These are phyloP conservation scores for Poecilia latipinna DNA, from an alignment of 2,113 vertebrate species.

Conservation along the genomic window DNA sequence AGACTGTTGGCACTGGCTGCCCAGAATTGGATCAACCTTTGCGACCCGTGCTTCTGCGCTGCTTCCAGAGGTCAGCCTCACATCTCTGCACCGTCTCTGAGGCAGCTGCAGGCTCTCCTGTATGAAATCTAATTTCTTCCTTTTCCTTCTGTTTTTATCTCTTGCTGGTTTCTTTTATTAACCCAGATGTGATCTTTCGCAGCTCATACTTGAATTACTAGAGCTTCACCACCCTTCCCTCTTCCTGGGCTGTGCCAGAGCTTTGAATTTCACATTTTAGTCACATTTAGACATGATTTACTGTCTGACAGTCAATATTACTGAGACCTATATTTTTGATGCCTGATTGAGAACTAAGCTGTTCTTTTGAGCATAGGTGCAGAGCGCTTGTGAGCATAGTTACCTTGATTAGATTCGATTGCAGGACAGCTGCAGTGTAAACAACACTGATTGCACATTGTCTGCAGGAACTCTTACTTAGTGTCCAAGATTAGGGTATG, in stretches of 20 bases:
- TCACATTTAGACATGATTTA: constrained; percentile 15
- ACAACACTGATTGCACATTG: constrained; percentile 73
- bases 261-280: constrained; percentile 24
- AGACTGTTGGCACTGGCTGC: constrained; percentile 55
- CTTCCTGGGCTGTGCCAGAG: constrained; percentile 24
- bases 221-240: constrained; percentile 6
- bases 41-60: constrained; percentile 56
- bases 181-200: constrained; percentile 57
- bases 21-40: constrained; percentile 68
- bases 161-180: constrained; percentile 52
- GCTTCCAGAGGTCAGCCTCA: constrained; percentile 66
- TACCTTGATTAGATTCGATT: constrained; percentile 70
- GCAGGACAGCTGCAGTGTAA: constrained; percentile 60
- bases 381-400: constrained; percentile 32
- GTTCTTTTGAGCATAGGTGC: constrained; percentile 51
- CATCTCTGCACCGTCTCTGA: constrained; percentile 49
- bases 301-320: constrained; percentile 12
- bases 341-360: constrained; percentile 55
- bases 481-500: constrained; percentile 44
- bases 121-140: constrained; percentile 65
- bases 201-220: constrained; percentile 26
- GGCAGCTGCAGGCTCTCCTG: constrained; percentile 42
- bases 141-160: constrained; percentile 68
- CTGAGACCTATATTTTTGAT: constrained; percentile 44
- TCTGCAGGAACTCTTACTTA: constrained; percentile 56